phyloP scores from a whole-genome alignment of 2,888 invertebrate genomes.

The Epinotia demarniana region DNA sequence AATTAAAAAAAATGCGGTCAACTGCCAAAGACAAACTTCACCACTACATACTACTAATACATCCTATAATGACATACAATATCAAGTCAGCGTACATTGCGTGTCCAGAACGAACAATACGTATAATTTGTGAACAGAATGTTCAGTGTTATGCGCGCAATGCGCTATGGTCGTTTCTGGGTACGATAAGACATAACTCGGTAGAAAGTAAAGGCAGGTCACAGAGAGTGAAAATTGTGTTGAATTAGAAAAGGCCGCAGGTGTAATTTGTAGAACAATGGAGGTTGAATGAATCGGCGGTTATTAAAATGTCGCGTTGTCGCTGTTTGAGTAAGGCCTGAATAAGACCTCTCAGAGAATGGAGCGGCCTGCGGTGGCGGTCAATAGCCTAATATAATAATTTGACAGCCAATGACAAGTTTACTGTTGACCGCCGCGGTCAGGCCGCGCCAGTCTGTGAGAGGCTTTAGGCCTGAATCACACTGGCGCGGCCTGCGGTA shows the following conservation, averaged over 20 bases:
- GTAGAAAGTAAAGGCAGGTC: constrained; percentile 45
- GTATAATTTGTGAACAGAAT: background rate
- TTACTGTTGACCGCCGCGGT: too few relatives aligned
- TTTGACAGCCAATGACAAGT: too few relatives aligned
- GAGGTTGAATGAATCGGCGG: constrained; percentile 18
- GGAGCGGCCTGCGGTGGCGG: too few relatives aligned
- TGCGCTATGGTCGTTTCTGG: background rate
- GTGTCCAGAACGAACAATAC: background rate
- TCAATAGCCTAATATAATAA: too few relatives aligned
- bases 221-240: constrained; percentile 42
- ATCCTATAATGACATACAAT: background rate
- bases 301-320: background rate
- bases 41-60: constrained; percentile 11
- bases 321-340: background rate
- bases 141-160: background rate
- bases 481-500: too few relatives aligned
- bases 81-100: constrained; percentile 12
- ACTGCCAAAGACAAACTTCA: constrained; percentile 11
- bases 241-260: constrained; percentile 37
- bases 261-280: constrained; percentile 35
- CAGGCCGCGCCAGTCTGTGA: too few relatives aligned
- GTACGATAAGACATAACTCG: constrained; percentile 17
- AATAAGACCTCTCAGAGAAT: too few relatives aligned
- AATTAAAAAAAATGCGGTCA: constrained; percentile 40
- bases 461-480: too few relatives aligned